phyloP scores from a whole-genome alignment of 2,113 vertebrate genomes.

The Oryzias melastigma region DNA sequence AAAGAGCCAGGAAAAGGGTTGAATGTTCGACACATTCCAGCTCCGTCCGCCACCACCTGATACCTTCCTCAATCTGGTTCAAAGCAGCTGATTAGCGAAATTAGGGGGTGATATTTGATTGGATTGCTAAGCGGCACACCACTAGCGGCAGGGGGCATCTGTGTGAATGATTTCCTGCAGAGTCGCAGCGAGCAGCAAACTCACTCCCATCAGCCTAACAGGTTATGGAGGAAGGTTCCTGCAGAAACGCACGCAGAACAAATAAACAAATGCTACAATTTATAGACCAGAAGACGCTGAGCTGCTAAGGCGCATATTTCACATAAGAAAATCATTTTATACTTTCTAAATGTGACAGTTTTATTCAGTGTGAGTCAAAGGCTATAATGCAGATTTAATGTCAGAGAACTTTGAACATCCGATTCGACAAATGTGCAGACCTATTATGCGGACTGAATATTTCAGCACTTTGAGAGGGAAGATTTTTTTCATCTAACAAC shows the following conservation, averaged over 20 bases:
- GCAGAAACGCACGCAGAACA: neutral
- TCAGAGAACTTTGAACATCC: no score
- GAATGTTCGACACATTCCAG: neutral
- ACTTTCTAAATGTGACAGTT: neutral
- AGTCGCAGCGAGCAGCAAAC: constrained; percentile 26
- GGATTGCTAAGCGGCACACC: constrained; percentile 39
- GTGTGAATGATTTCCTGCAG: constrained; percentile 19
- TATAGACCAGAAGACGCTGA: neutral
- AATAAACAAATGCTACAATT: no score
- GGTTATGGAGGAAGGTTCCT: constrained; percentile 19
- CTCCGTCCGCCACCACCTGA: constrained; percentile 43
- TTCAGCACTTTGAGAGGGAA: no score
- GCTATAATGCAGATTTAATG: no score
- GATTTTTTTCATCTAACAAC: no score
- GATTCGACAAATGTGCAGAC: no score
- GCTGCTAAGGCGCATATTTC: neutral
- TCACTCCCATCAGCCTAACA: constrained; percentile 21
- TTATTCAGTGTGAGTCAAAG: neutral
- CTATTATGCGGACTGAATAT: no score
- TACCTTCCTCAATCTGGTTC: constrained; percentile 35
- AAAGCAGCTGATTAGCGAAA: constrained; percentile 50
- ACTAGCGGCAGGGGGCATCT: constrained; percentile 21
- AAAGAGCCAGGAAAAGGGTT: no score
- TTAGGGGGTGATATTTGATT: constrained; percentile 47
- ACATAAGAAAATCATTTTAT: neutral